These are phyloP conservation scores for Leptopilina boulardi DNA, from an alignment of 1,140 invertebrate genomes.

Conservation along the genomic window DNA sequence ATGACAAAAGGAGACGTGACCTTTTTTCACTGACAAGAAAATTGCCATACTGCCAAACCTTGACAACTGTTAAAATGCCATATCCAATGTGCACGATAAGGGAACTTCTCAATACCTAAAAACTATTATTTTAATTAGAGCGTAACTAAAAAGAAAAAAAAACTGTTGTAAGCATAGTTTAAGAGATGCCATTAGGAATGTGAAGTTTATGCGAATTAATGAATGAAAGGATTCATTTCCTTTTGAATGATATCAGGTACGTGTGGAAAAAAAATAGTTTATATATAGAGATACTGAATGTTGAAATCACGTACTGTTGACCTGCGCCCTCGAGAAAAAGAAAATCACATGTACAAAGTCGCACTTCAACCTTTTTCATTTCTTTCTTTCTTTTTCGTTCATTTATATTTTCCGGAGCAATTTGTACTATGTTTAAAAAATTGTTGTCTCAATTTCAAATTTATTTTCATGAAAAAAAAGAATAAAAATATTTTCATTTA, in stretches of 20 bases:
- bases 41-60: slow-evolving; percentile 76
- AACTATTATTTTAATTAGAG: slow-evolving; percentile 70
- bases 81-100: slow-evolving; percentile 72
- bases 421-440: slow-evolving; percentile 13
- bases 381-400: slow-evolving; percentile 38
- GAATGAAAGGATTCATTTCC: slow-evolving; percentile 67
- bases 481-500: no score
- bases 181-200: slow-evolving; percentile 65
- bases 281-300: slow-evolving; percentile 69
- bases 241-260: slow-evolving; percentile 56
- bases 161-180: slow-evolving; percentile 68
- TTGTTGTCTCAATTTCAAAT: neutral
- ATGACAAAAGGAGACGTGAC: slow-evolving; percentile 54
- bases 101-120: slow-evolving; percentile 70
- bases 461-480: neutral
- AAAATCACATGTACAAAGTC: slow-evolving; percentile 70
- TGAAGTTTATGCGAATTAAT: slow-evolving; percentile 56
- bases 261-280: slow-evolving; percentile 62
- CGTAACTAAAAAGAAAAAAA: slow-evolving; percentile 60
- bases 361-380: slow-evolving; percentile 54
- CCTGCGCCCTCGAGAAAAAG: slow-evolving; percentile 59
- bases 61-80: slow-evolving; percentile 71
- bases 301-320: slow-evolving; percentile 68
- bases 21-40: slow-evolving; percentile 63
- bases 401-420: slow-evolving; percentile 26